Conservation (phyloP, 2,113 vertebrate species). For the Hemibagrus wyckioides region DNA sequence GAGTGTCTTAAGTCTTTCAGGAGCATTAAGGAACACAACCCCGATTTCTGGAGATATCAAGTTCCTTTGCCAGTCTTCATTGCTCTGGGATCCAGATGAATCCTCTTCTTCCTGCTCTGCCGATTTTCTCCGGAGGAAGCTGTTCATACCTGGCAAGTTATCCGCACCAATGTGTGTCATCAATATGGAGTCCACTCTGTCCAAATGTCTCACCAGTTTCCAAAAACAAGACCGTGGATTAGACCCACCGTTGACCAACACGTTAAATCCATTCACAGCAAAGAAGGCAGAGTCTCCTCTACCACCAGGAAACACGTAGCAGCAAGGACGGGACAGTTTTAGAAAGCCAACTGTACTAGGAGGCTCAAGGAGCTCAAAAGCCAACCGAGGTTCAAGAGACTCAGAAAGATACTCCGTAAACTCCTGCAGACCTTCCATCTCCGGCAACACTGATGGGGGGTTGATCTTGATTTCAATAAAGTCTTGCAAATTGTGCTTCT, state of each 20-base stretch:
- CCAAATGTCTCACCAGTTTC: slow-evolving; percentile 94
- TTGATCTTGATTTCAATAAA: slow-evolving; percentile 81
- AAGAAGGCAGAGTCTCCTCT: slow-evolving; percentile 90
- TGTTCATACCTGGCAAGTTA: slow-evolving; percentile 90
- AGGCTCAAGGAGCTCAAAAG: slow-evolving; percentile 89
- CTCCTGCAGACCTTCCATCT: slow-evolving; percentile 90
- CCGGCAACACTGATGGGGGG: slow-evolving; percentile 69
- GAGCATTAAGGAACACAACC: slow-evolving; percentile 86
- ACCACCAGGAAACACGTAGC: slow-evolving; percentile 94
- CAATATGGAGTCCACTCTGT: slow-evolving; percentile 89
- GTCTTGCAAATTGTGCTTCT: slow-evolving; percentile 75
- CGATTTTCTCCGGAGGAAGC: slow-evolving; percentile 85
- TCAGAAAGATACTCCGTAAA: slow-evolving; percentile 90
- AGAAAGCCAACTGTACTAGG: slow-evolving; percentile 88
- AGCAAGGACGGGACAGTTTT: slow-evolving; percentile 91
- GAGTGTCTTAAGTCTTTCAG: slow-evolving; percentile 68
- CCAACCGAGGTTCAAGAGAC: slow-evolving; percentile 81
- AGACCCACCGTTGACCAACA: slow-evolving; percentile 90
- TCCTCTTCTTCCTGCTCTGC: slow-evolving; percentile 81
- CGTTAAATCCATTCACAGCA: slow-evolving; percentile 89
- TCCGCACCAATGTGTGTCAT: slow-evolving; percentile 86
- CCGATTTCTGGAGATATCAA: slow-evolving; percentile 89
- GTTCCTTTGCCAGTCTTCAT: slow-evolving; percentile 79
- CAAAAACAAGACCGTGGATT: slow-evolving; percentile 89
- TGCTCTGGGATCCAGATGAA: slow-evolving; percentile 60